These are phyloP conservation scores for Mimachlamys varia DNA, from an alignment of 2,888 invertebrate genomes.

Conservation along the genomic window DNA sequence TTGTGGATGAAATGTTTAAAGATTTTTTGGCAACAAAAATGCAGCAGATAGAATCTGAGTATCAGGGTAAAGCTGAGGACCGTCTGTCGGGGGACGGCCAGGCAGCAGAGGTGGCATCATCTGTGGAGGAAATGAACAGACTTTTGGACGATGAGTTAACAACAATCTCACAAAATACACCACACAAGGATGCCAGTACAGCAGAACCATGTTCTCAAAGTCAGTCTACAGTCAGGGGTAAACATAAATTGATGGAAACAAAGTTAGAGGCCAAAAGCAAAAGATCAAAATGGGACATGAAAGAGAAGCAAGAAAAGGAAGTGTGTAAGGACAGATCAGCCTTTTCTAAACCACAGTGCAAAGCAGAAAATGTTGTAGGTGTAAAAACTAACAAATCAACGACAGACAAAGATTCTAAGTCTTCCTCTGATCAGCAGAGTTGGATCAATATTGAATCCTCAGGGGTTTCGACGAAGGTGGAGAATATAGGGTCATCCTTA, in stretches of 20 bases:
- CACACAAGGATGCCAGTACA: not conserved
- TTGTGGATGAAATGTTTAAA: slow-evolving; percentile 74
- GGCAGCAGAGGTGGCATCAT: slow-evolving; percentile 50
- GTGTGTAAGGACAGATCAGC: not conserved
- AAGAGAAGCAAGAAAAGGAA: not conserved
- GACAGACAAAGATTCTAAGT: not conserved
- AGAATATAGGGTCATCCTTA: not conserved
- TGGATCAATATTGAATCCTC: not conserved
- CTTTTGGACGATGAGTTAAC: slow-evolving; percentile 70
- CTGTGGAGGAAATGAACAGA: slow-evolving; percentile 71
- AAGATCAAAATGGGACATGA: slow-evolving; percentile 31
- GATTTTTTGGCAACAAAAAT: slow-evolving; percentile 71
- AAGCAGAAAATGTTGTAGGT: slow-evolving; percentile 9
- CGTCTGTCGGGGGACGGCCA: slow-evolving; percentile 40
- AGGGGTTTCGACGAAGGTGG: not conserved
- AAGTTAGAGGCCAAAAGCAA: not conserved
- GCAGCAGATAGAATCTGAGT: slow-evolving; percentile 59
- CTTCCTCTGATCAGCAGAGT: not conserved
- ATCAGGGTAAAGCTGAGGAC: slow-evolving; percentile 52
- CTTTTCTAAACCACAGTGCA: not conserved
- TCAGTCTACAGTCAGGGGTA: not conserved
- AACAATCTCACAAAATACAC: slow-evolving; percentile 53
- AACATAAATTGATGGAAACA: not conserved
- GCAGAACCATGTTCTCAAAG: not conserved
- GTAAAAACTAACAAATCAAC: not conserved